These are phyloP conservation scores for Caretta caretta DNA, from an alignment of 2,113 vertebrate species.

Conservation along the genomic window DNA sequence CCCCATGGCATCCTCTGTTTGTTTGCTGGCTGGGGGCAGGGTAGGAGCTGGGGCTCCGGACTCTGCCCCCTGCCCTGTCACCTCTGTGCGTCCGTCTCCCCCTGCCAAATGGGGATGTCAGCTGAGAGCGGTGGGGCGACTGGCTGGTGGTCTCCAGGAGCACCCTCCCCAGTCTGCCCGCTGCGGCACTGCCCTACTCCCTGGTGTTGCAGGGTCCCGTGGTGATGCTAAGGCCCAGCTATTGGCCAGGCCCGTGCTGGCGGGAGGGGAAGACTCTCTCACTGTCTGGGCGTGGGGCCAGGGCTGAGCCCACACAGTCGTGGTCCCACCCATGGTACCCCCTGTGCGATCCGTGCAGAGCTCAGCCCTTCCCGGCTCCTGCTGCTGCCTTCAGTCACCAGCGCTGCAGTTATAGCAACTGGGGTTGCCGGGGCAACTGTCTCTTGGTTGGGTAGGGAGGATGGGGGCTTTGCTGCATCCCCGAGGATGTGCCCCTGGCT, in stretches of 20 bases:
- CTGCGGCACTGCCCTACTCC: background rate
- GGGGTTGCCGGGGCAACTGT: background rate
- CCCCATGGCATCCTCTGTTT: too few relatives aligned
- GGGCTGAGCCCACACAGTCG: background rate
- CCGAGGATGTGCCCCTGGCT: background rate
- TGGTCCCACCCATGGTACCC: too few relatives aligned
- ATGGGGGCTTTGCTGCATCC: background rate
- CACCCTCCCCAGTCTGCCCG: too few relatives aligned
- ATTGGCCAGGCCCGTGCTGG: too few relatives aligned
- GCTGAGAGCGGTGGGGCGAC: too few relatives aligned
- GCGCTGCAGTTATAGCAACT: background rate
- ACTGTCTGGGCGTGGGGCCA: too few relatives aligned
- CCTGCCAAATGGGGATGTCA: accelerated
- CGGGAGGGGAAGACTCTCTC: too few relatives aligned
- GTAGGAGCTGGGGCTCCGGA: too few relatives aligned
- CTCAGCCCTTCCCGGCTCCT: background rate
- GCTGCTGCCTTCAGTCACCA: background rate
- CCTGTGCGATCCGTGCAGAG: background rate
- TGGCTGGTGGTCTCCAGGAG: background rate
- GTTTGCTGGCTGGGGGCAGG: too few relatives aligned
- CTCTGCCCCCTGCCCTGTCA: background rate
- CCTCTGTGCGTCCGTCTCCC: background rate
- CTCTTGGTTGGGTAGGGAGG: background rate
- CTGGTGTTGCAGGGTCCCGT: too few relatives aligned
- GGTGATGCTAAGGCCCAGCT: background rate